Evolutionary conservation across 2,113 vertebrate species (phyloP).

Genomic region (Pachyramphus minor): DNA sequence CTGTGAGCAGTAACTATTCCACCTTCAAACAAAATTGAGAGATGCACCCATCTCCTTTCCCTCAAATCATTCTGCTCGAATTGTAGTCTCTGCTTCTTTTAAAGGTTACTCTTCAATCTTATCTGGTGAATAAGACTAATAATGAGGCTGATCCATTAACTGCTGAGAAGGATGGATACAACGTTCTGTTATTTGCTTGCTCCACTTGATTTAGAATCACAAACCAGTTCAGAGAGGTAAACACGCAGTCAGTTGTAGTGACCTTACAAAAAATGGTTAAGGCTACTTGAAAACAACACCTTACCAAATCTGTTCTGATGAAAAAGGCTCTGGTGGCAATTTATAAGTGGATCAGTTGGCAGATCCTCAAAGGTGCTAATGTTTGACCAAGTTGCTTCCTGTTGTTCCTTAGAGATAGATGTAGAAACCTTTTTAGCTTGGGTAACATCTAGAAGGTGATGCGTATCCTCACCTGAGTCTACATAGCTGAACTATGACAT

Average conservation of each 20-base stretch:
- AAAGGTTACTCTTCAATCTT: background rate
- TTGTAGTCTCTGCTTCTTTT: background rate
- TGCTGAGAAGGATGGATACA: background rate
- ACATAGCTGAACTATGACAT: background rate
- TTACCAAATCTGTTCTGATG: background rate
- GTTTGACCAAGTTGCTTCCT: background rate
- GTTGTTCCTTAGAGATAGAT: background rate
- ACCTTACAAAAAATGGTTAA: background rate
- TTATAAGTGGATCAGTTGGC: background rate
- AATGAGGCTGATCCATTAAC: background rate
- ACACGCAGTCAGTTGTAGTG: background rate
- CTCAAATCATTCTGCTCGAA: background rate
- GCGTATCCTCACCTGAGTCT: background rate
- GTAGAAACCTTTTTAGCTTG: background rate
- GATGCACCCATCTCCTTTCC: background rate
- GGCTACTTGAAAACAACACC: background rate
- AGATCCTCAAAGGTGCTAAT: background rate
- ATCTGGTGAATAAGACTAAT: background rate
- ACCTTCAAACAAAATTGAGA: background rate
- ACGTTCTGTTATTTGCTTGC: background rate
- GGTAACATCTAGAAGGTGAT: background rate
- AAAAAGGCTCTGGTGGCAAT: background rate
- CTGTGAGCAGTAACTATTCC: background rate
- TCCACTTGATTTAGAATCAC: background rate
- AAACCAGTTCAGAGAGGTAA: background rate